These are phyloP conservation scores for Nycticorax nycticorax DNA, from an alignment of 2,113 vertebrate species.

Conservation along the genomic window DNA sequence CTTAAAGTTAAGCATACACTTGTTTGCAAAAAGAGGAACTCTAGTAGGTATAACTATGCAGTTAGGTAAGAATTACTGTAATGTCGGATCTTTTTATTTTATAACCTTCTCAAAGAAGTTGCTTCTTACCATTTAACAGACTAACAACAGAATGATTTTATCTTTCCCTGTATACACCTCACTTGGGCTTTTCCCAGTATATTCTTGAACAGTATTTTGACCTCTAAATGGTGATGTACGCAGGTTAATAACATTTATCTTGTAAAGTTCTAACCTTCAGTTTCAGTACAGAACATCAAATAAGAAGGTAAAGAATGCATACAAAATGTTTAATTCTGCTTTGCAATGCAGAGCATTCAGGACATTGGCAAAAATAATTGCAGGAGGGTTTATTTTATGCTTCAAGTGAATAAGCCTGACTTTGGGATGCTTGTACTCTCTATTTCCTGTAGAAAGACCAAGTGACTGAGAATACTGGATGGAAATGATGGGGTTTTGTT, in stretches of 20 bases:
- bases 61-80: background rate
- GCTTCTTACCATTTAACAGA: background rate
- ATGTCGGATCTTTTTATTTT: background rate
- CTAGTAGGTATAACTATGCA: background rate
- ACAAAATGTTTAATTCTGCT: background rate
- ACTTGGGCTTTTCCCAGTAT: background rate
- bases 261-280: background rate
- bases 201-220: background rate
- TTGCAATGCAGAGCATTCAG: background rate
- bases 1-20: background rate
- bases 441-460: background rate
- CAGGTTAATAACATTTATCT: background rate
- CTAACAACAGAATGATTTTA: background rate
- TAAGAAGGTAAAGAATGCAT: background rate
- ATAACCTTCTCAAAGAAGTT: background rate
- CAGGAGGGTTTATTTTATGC: constrained; percentile 4
- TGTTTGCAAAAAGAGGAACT: background rate
- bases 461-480: constrained; percentile 16
- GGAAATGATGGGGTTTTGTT: constrained; percentile 31
- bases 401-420: constrained; percentile 15
- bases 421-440: constrained; percentile 22
- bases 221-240: background rate
- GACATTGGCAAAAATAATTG: constrained; percentile 10
- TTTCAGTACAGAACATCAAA: background rate
- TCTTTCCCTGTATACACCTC: background rate